Evolutionary conservation across 1,140 invertebrate species (phyloP).

Genomic region (Mycetomoellerius zeteki): DNA sequence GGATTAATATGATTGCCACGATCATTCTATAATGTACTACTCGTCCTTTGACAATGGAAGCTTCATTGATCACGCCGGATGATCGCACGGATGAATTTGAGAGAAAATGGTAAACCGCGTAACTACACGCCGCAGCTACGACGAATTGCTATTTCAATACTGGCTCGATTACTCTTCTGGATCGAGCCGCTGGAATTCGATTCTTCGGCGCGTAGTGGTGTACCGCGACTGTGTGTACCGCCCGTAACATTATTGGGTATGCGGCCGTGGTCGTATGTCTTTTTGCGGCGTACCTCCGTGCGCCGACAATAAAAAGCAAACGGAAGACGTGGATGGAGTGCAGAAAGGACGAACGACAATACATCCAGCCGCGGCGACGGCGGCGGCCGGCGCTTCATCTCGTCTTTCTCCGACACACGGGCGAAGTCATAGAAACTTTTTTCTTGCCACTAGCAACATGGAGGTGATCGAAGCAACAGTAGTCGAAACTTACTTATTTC

Average conservation of each 20-base stretch:
- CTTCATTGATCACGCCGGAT: conserved; percentile 46
- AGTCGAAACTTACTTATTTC: conserved; percentile 72
- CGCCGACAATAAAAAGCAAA: conserved; percentile 72
- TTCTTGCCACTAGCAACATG: conserved; percentile 43
- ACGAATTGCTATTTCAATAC: conserved; percentile 65
- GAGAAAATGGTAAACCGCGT: conserved; percentile 64
- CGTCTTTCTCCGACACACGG: conserved; percentile 56
- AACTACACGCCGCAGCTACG: conserved; percentile 45
- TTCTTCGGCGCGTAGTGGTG: conserved; percentile 43
- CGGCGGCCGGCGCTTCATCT: conserved; percentile 27
- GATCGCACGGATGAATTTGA: conserved; percentile 55
- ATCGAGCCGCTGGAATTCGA: conserved; percentile 69
- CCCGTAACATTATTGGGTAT: conserved; percentile 65
- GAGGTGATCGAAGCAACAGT: conserved; percentile 64
- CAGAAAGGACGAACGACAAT: conserved; percentile 74
- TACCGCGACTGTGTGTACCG: conserved; percentile 50
- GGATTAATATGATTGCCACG: conserved; percentile 21
- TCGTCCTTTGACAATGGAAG: conserved; percentile 19
- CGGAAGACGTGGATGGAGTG: conserved; percentile 76
- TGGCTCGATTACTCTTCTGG: conserved; percentile 63
- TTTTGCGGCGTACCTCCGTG: conserved; percentile 69
- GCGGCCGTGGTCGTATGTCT: conserved; percentile 62
- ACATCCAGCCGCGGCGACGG: conserved; percentile 37
- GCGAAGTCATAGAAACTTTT: conserved; percentile 71
- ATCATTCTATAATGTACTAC: not conserved